Percentiles rank a stretch among this genome's conserved stretches.
Conservation (phyloP, 2,113 vertebrate species). For the Planiliza haematocheilus region DNA sequence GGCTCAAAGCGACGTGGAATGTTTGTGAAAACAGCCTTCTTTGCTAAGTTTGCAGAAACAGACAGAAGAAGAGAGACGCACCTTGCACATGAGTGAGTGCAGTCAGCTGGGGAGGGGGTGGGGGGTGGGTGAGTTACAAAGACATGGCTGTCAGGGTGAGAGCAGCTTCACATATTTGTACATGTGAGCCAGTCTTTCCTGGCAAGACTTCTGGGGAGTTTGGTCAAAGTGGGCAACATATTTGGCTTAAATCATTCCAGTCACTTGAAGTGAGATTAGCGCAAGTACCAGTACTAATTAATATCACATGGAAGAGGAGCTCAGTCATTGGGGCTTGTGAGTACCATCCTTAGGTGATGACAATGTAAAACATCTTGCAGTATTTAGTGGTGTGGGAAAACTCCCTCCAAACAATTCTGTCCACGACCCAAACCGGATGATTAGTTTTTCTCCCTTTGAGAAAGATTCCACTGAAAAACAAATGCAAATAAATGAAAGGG, state of each 20-base stretch:
- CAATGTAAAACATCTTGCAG: conserved; percentile 81
- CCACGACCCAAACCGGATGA: conserved; percentile 44
- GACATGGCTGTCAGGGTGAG: conserved; percentile 43
- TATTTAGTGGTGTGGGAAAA: conserved; percentile 78
- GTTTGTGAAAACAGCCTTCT: conserved; percentile 68
- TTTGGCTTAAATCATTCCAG: conserved; percentile 50
- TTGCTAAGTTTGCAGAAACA: conserved; percentile 58
- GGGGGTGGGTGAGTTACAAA: not conserved
- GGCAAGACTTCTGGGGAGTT: conserved; percentile 51
- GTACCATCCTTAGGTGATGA: conserved; percentile 73
- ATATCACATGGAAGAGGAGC: conserved; percentile 70
- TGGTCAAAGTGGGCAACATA: conserved; percentile 48
- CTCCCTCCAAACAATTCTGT: conserved; percentile 70
- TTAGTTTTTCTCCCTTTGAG: conserved; percentile 38
- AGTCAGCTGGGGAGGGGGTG: not conserved
- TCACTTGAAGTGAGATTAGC: conserved; percentile 69
- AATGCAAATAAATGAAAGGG: conserved; percentile 43
- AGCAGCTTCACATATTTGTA: conserved; percentile 26
- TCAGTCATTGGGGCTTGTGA: conserved; percentile 57
- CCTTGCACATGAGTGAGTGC: not conserved
- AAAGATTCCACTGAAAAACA: conserved; percentile 55
- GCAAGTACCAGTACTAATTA: conserved; percentile 73
- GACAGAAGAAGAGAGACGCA: conserved; percentile 30
- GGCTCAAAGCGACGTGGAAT: conserved; percentile 61
- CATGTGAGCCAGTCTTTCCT: conserved; percentile 70